Conservation (phyloP, 2,113 vertebrate species). For the Collichthys lucidus region DNA sequence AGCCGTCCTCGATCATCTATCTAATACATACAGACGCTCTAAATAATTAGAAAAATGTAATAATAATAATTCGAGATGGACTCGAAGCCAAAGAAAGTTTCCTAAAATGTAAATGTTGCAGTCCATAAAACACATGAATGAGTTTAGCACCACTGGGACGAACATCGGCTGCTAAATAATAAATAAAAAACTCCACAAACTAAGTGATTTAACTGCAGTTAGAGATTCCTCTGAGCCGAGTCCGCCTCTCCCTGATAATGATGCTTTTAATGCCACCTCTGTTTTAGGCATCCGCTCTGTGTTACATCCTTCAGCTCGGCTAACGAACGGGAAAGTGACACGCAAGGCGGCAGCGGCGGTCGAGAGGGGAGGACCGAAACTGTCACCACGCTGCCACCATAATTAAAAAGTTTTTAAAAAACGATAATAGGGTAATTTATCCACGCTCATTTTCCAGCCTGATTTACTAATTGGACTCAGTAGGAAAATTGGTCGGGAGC, state of each 20-base stretch:
- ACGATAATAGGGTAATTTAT: constrained; percentile 64
- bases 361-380: constrained; percentile 5
- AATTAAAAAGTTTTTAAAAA: constrained; percentile 25
- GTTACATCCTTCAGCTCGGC: constrained; percentile 1
- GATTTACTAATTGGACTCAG: constrained; percentile 70
- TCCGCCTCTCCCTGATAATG: constrained; percentile 27
- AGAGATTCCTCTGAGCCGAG: not conserved
- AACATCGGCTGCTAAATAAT: not conserved
- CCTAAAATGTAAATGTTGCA: too few relatives aligned
- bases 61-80: too few relatives aligned
- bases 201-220: not conserved
- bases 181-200: not conserved
- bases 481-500: constrained; percentile 45
- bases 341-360: not conserved
- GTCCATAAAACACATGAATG: not conserved
- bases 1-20: too few relatives aligned
- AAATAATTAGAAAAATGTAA: too few relatives aligned
- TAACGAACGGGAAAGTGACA: constrained; percentile 29
- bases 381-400: constrained; percentile 24
- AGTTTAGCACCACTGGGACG: not conserved
- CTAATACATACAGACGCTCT: too few relatives aligned
- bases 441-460: constrained; percentile 60
- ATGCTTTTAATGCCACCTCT: constrained; percentile 26
- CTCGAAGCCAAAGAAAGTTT: too few relatives aligned
- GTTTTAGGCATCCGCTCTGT: not conserved